Evolutionary conservation across 2,888 invertebrate species (phyloP).

Genomic region (Thera britannica): DNA sequence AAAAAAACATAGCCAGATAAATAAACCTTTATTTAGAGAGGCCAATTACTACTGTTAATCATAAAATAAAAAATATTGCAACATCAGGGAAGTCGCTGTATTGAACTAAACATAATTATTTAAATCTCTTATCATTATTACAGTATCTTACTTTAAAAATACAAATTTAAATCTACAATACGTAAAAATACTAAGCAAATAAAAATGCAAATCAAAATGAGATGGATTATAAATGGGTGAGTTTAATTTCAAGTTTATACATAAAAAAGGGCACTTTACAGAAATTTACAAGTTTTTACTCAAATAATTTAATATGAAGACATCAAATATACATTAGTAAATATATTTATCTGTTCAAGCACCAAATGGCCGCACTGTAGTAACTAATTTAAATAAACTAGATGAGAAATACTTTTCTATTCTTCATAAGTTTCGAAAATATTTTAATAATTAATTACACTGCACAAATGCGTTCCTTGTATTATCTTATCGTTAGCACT

Average conservation of each 20-base stretch:
- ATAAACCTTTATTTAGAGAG: conserved; percentile 81
- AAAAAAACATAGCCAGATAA: conserved; percentile 58
- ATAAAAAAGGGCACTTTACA: conserved; percentile 35
- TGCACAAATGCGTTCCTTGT: conserved; percentile 50
- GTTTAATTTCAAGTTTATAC: conserved; percentile 50
- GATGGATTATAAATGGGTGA: conserved; percentile 68
- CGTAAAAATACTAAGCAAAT: conserved; percentile 67
- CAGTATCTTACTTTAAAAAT: conserved; percentile 67
- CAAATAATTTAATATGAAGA: conserved; percentile 33
- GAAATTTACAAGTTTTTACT: conserved; percentile 31
- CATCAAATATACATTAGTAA: conserved; percentile 30
- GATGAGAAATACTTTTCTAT: conserved; percentile 42
- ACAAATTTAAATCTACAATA: conserved; percentile 52
- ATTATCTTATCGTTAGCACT: conserved; percentile 51
- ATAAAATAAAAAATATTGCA: conserved; percentile 60
- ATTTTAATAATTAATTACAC: conserved; percentile 43
- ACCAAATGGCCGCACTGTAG: conserved; percentile 53
- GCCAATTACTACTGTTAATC: conserved; percentile 73
- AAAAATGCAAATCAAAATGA: conserved; percentile 68
- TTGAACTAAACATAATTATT: conserved; percentile 53
- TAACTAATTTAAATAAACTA: conserved; percentile 36
- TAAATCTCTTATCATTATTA: conserved; percentile 63
- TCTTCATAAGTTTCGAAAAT: conserved; percentile 63
- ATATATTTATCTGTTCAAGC: conserved; percentile 54
- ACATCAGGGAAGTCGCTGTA: conserved; percentile 66